phyloP scores from a whole-genome alignment of 2,797 vertebrate genomes.

The Diceros bicornis region DNA sequence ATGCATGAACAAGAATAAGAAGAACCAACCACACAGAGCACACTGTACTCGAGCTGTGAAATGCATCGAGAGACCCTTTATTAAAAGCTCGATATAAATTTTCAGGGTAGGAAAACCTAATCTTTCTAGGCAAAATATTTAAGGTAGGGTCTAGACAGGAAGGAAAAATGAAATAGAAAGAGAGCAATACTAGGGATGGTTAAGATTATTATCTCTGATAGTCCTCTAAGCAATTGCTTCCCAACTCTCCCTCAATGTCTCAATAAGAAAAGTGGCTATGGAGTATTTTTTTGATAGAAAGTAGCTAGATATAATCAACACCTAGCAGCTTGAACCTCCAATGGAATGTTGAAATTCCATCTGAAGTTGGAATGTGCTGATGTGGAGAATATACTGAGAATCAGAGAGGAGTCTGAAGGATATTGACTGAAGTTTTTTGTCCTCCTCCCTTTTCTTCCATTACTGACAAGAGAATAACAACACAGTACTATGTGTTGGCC shows the following conservation, averaged over 20 bases:
- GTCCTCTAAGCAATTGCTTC: not conserved
- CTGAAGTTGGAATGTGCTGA: not conserved
- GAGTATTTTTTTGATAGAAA: too few relatives aligned
- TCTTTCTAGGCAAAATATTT: not conserved
- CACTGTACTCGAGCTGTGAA: not conserved
- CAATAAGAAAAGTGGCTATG: not conserved
- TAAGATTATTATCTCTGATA: not conserved
- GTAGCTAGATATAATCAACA: not conserved
- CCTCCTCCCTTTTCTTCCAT: conserved; percentile 1
- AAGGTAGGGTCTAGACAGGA: not conserved
- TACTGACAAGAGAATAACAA: not conserved
- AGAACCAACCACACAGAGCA: not conserved
- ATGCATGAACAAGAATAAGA: not conserved
- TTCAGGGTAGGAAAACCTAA: not conserved
- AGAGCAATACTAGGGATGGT: not conserved
- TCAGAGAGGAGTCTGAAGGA: not conserved
- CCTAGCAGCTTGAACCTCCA: not conserved
- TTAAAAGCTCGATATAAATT: not conserved
- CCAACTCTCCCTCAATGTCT: not conserved
- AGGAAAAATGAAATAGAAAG: not conserved
- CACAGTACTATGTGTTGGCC: not conserved
- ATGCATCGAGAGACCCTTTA: not conserved
- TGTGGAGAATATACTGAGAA: not conserved
- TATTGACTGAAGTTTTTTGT: not conserved
- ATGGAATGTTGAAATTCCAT: not conserved